A percentile compares a stretch with the other conserved stretches of the same genome.
These are phyloP conservation scores for Halocynthia aurantium DNA, from an alignment of 23 tunicate species.

Conservation along the genomic window DNA sequence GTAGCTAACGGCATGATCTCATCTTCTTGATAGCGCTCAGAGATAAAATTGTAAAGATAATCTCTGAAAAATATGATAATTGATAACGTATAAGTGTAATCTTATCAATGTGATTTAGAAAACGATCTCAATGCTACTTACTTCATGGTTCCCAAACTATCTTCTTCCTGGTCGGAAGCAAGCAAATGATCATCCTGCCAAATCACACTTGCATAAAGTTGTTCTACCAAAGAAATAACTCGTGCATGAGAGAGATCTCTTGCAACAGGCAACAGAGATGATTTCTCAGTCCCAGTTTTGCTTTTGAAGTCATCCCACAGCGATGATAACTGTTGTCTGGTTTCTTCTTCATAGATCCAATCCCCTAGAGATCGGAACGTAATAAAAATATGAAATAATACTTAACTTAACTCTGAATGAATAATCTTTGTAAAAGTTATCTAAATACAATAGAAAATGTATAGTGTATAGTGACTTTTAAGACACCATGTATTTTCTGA, in stretches of 20 bases:
- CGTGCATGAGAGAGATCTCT: conserved; percentile 64
- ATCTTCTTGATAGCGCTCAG: conserved; percentile 83
- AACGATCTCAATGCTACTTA: background rate
- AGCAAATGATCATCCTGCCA: conserved; percentile 73
- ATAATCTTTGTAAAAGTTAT: background rate
- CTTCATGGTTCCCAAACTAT: conserved; percentile 44
- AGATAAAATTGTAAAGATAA: conserved; percentile 73
- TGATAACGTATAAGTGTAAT: too few species aligned
- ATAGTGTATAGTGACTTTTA: background rate
- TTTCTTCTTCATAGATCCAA: conserved; percentile 16
- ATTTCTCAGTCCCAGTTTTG: conserved; percentile 64
- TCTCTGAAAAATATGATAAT: conserved; percentile 34
- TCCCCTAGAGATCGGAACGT: background rate
- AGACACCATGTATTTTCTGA: too few species aligned
- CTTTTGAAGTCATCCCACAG: conserved; percentile 79
- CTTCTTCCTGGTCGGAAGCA: conserved; percentile 36
- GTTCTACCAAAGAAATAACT: conserved; percentile 48
- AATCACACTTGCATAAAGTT: conserved; percentile 61
- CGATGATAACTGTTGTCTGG: conserved; percentile 46
- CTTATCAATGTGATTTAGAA: background rate
- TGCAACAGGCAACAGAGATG: conserved; percentile 47
- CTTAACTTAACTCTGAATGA: background rate
- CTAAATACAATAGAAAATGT: background rate
- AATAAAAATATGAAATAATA: background rate
- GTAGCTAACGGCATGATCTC: conserved; percentile 81